Base-by-base conservation (phyloP, 2,888 invertebrate species). In the Nomada fabriciana region DNA sequence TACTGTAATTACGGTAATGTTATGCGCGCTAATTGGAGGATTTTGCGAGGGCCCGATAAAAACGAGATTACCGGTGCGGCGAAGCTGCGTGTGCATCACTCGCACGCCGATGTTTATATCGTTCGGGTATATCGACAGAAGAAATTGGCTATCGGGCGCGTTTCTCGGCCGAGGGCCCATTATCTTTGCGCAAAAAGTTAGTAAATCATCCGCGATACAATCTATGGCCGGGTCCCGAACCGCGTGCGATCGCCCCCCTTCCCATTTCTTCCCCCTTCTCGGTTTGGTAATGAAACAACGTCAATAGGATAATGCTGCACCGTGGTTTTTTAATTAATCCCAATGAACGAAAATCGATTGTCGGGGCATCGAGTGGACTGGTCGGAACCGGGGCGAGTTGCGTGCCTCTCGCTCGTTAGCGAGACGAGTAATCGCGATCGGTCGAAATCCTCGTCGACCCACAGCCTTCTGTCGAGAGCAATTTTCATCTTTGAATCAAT, bases 1-100 rank as follows among this genome's bases (percentile, higher is more conserved):
- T 86, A 86, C 88, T 87, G 88, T 91, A 91, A 92, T 92, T 91
- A 91, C 91, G 89, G 87, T 92, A 92, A 92, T 92, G 90, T 90
- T 91, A 92, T 92, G 92, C 89, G 90, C 89, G 88, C 91, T 92
- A 92, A 92, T 92, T 92, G 91, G 91, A 84, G 90, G 91, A 89
- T 90, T 91, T 90, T 89, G 89, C 82, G 86, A 88, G 89, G 86
- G 52, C 73, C 80, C 90, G 90, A 92, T 92, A 90, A 90, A 91
- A 90, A 89, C 87, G 88, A 91, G 91, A 92, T 92, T 91, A 89
- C 87, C 84, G 88, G 86, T 20, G 52, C 13, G 25, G 59, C 42
- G n/a, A 36, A 9, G 53, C 55, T 67, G n/a, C 20, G 70, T n/a
- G 57, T 29, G 67, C 57, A 57, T 55, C 57, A 47, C 70, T 36